phyloP scores from a whole-genome alignment of 2,113 vertebrate species.

The Alethe castanea region DNA sequence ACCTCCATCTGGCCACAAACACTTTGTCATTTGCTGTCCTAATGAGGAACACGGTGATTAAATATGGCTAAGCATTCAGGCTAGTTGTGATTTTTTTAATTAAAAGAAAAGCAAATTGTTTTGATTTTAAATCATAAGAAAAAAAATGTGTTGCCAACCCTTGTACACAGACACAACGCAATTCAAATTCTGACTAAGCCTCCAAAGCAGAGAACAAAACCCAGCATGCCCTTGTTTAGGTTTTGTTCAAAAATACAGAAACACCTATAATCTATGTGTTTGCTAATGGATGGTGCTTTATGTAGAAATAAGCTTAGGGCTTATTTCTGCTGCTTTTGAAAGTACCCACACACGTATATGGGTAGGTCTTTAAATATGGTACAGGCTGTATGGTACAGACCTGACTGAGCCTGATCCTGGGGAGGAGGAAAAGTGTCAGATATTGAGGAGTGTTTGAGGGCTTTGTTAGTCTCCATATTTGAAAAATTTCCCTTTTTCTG shows the following conservation, averaged over 20 bases:
- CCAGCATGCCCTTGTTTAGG: neutral
- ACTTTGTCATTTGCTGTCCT: slow-evolving; percentile 8
- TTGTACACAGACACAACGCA: neutral
- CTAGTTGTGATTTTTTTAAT: slow-evolving; percentile 30
- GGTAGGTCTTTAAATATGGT: neutral
- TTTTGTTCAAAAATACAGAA: slow-evolving; percentile 13
- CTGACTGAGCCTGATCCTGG: neutral
- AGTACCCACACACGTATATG: neutral
- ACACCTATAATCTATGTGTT: neutral
- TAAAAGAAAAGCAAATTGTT: neutral
- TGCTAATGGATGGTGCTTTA: neutral
- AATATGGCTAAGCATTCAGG: neutral
- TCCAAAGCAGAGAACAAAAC: slow-evolving; percentile 37
- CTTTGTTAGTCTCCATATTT: neutral
- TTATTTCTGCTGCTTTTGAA: neutral
- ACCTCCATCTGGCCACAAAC: slow-evolving; percentile 11
- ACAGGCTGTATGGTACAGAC: neutral
- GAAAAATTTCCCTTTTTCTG: neutral
- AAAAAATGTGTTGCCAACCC: neutral
- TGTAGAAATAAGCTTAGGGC: neutral
- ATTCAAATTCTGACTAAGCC: slow-evolving; percentile 4
- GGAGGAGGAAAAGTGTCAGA: neutral
- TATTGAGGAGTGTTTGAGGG: neutral
- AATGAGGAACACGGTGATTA: neutral
- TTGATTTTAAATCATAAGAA: neutral